Conservation (phyloP, 2,797 vertebrate genomes). For the Halcyon leucocephala region DNA sequence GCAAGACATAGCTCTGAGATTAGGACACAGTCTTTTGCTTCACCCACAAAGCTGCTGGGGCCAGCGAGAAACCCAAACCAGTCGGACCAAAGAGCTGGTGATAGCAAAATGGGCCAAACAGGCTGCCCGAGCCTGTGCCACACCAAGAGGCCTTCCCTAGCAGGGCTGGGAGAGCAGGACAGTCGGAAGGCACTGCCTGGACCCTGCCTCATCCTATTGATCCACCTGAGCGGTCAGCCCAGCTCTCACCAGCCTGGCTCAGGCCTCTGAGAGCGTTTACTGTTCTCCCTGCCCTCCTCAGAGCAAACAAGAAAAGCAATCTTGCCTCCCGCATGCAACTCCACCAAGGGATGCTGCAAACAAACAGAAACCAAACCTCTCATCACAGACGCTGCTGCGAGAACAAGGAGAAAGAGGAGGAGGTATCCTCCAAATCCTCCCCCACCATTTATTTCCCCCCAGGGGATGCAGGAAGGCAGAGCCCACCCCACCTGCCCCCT, state of each 20-base stretch:
- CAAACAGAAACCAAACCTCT: background rate
- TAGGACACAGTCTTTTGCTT: accelerated
- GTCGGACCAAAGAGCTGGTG: background rate
- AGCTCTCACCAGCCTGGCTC: background rate
- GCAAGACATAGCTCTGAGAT: background rate
- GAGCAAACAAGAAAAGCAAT: background rate
- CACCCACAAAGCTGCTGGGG: background rate
- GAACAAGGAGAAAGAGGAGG: background rate
- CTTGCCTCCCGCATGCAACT: background rate
- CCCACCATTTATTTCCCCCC: background rate
- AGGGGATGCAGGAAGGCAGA: background rate
- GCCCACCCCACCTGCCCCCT: background rate
- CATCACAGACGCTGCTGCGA: background rate
- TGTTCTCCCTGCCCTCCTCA: background rate
- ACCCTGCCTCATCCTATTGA: background rate
- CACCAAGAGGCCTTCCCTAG: background rate
- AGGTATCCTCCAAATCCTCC: background rate
- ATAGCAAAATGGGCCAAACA: background rate
- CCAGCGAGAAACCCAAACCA: background rate
- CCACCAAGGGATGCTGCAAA: background rate
- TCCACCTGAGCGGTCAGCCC: background rate
- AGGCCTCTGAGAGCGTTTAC: background rate
- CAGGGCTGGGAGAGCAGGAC: background rate
- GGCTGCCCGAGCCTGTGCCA: background rate
- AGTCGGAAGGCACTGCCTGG: no score